Base-by-base conservation (phyloP, 2,797 vertebrate species). In the Spizella passerina region DNA sequence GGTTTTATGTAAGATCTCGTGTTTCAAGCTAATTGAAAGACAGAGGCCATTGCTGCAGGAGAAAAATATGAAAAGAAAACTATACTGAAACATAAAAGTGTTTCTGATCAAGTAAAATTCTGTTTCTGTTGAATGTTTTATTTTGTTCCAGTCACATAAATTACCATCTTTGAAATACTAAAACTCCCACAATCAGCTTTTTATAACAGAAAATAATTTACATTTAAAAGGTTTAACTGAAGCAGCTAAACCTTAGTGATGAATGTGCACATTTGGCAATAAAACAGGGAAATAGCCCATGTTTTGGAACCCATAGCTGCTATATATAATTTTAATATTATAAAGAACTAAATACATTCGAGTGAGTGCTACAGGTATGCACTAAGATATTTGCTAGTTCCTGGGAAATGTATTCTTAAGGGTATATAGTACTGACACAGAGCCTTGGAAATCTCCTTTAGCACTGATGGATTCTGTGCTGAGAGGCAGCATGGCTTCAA, bases 101-200 rank as follows among this genome's bases (percentile, higher is more conserved):
- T 91, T 96, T 97, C 83, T 91, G 89, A 97, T 97, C 90, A 95
- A 81, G 80, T 82, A 76, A 94, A 97, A 94, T 96, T 97, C 93
- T 94, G 90, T 97, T 96, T 97, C 96, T 96, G 95, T 86, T 78
- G 56, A 96, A 96, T 93, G 85, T 97, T 97, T 97, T 97, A 93
- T 97, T 97, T 98, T 97, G 75, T 96, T 95, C 91, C 89, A 96
- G 81, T 96, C 94, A 70, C 81, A 96, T 95, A 97, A 97, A 96
- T 95, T 97, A 93, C 96, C 86, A 65, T 93, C 95, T 93, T 95
- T 97, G 97, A 97, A 96, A 96, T 93, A 89, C 59, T 93, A 64
- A 87, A 96, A 97, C 93, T 92, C 91, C 93, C 82, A 82, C 76
- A 94, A 96, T 97, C 90, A 86, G 75, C 93, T 95, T 68, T 97